These are phyloP conservation scores for Lomographa bimaculata DNA, from an alignment of 2,888 invertebrate genomes.

Conservation along the genomic window DNA sequence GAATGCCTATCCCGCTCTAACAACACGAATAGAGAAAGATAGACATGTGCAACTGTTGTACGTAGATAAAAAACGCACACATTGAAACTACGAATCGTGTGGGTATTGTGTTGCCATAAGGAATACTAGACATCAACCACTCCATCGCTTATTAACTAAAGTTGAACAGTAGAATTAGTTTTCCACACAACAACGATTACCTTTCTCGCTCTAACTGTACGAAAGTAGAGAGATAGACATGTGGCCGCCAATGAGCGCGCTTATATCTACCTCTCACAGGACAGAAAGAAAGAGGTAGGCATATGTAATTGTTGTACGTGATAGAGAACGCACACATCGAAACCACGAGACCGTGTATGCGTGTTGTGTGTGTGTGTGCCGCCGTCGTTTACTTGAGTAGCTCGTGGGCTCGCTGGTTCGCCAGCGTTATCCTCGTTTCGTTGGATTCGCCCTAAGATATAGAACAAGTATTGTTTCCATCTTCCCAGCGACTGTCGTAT, in stretches of 20 bases:
- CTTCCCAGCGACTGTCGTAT: conserved; percentile 54
- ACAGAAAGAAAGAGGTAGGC: conserved; percentile 2
- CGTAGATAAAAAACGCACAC: too few relatives aligned
- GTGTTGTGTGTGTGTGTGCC: conserved; percentile 51
- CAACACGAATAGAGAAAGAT: too few relatives aligned
- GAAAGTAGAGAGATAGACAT: too few relatives aligned
- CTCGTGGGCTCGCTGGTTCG: conserved; percentile 98
- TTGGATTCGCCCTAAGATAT: conserved; percentile 90
- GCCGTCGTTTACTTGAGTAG: conserved; percentile 92
- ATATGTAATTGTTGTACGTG: conserved; percentile 16
- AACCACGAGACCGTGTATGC: conserved; percentile 72
- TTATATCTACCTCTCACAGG: neutral
- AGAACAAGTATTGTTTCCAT: conserved; percentile 65
- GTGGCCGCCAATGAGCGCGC: too few relatives aligned
- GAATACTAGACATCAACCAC: too few relatives aligned
- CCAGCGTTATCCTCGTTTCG: conserved; percentile 97
- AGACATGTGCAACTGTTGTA: too few relatives aligned
- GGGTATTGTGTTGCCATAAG: too few relatives aligned
- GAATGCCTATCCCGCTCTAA: too few relatives aligned
- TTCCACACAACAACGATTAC: conserved; percentile 33
- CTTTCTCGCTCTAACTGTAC: neutral
- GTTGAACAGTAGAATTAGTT: conserved; percentile 1
- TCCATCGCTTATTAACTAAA: conserved; percentile 20
- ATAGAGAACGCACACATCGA: conserved; percentile 22
- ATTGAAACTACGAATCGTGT: too few relatives aligned